Conservation (phyloP, 2,888 invertebrate genomes). For the Lithophane semibrunnea region DNA sequence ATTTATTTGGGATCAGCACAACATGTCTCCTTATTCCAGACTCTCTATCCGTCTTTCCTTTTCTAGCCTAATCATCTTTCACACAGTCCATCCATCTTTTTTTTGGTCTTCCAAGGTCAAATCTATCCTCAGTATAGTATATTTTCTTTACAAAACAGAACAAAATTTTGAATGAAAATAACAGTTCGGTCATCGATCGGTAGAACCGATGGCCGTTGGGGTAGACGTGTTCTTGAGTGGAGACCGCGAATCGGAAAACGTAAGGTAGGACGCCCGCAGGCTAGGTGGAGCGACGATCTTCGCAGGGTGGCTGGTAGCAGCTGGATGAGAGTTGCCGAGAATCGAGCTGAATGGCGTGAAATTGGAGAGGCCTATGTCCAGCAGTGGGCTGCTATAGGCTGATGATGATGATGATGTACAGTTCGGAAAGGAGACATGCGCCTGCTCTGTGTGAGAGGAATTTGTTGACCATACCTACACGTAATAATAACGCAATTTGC, state of each 20-base stretch:
- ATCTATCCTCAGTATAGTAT: too few relatives aligned
- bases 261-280: too few relatives aligned
- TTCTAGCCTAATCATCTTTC: not conserved
- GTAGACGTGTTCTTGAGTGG: not conserved
- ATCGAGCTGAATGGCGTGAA: not conserved
- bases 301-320: not conserved
- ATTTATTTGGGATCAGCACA: not conserved
- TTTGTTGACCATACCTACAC: not conserved
- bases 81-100: not conserved
- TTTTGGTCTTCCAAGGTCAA: not conserved
- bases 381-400: too few relatives aligned
- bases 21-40: not conserved
- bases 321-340: not conserved
- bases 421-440: too few relatives aligned
- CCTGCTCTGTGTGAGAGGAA: not conserved
- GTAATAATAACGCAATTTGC: not conserved
- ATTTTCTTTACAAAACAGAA: too few relatives aligned
- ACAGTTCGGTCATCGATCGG: too few relatives aligned
- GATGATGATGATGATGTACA: too few relatives aligned
- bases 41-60: too few relatives aligned
- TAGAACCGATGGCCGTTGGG: too few relatives aligned
- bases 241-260: not conserved
- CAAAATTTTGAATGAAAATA: too few relatives aligned
- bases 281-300: not conserved
- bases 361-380: not conserved